These are phyloP conservation scores for Amphiduros pacificus DNA, from an alignment of 2,888 invertebrate genomes.

Conservation along the genomic window DNA sequence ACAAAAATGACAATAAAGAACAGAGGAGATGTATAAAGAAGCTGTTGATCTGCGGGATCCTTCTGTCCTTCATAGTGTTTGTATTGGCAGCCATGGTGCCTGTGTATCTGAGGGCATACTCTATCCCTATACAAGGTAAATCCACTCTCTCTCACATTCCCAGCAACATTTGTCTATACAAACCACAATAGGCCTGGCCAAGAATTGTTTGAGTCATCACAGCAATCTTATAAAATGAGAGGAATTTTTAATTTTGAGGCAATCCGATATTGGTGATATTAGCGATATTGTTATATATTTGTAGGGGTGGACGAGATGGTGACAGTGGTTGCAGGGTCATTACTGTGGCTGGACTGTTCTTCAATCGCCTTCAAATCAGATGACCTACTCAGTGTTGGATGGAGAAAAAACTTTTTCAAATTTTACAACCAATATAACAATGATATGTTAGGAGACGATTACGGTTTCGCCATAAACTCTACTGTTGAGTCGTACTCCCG, in stretches of 20 bases:
- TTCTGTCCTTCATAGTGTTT: not conserved
- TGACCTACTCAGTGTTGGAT: conserved; percentile 9
- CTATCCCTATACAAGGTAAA: conserved; percentile 2
- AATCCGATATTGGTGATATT: too few species aligned
- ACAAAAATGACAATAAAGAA: too few species aligned
- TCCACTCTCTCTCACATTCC: not conserved
- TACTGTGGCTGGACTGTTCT: conserved; percentile 17
- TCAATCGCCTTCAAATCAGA: not conserved
- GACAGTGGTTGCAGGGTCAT: conserved; percentile 8
- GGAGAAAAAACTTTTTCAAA: not conserved
- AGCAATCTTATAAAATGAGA: too few species aligned
- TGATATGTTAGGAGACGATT: not conserved
- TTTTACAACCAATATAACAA: conserved; percentile 12
- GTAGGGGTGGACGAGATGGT: conserved; percentile 15
- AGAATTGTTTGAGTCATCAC: too few species aligned
- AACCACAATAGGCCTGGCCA: too few species aligned
- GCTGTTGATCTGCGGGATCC: not conserved
- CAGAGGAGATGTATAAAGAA: not conserved
- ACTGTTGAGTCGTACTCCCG: not conserved
- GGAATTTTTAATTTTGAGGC: too few species aligned
- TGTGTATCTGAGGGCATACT: conserved; percentile 2
- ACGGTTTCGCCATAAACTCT: not conserved
- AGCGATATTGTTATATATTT: not conserved
- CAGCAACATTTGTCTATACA: too few species aligned
- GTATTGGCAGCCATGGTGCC: not conserved